Conservation (phyloP, 2,797 vertebrate genomes). For the Cossypha caffra region DNA sequence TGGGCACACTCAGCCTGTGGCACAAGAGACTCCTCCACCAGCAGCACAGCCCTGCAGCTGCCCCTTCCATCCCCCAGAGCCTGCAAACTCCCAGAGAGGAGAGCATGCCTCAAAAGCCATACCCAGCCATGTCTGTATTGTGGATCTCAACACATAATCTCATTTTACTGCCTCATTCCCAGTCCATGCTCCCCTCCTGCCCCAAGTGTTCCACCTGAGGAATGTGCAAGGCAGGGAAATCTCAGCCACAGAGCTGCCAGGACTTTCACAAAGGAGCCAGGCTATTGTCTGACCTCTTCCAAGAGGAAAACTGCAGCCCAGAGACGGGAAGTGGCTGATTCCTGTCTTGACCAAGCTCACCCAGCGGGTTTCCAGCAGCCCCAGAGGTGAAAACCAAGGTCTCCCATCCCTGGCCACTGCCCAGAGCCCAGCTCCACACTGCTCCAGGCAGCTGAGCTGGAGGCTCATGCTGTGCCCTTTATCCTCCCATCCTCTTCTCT, state of each 20-base stretch:
- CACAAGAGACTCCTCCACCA: not conserved
- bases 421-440: not conserved
- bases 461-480: not conserved
- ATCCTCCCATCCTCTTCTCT: not conserved
- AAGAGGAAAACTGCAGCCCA: not conserved
- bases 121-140: not conserved
- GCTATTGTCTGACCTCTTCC: not conserved
- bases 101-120: not conserved
- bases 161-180: not conserved
- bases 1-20: not conserved
- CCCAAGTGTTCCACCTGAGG: not conserved
- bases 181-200: rapidly evolving
- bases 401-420: not conserved
- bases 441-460: not conserved
- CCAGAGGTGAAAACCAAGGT: not conserved
- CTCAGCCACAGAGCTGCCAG: not conserved
- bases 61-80: not conserved
- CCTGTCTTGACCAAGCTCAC: not conserved
- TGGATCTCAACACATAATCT: not conserved
- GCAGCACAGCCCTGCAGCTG: not conserved
- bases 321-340: not conserved
- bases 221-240: rapidly evolving
- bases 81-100: rapidly evolving
- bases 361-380: not conserved
- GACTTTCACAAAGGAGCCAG: not conserved